Base-by-base conservation (phyloP, 2,113 vertebrate genomes). In the Hippotragus niger region DNA sequence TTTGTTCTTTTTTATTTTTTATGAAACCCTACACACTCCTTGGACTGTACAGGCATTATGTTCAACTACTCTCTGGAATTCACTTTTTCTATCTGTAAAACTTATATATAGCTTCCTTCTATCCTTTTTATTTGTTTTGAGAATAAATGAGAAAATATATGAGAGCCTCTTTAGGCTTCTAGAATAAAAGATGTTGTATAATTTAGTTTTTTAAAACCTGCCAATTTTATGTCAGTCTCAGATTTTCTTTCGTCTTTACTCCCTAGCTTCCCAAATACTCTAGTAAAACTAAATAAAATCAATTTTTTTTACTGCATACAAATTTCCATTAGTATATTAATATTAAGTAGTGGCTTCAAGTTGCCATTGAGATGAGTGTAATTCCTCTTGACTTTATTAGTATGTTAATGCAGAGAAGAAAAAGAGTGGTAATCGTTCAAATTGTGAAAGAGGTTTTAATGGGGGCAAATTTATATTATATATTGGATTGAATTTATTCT, bases 321-420 rank as follows among this genome's bases (percentile, higher is more conserved):
- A 64, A 90, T 23, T 90, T 97, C 36, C n/a, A 89, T 52, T 97
- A 74, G 53, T 81, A 74, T 96, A 91, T 96, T 96, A 94, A 96
- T 96, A 93, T 95, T 95, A 88, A 93, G 91, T 97, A 76, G 45
- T 89, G 90, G 50, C 95, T 98, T n/a, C 50, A 90, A 96, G 82
- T 97, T 87, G 64, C 50, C 80, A 94, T 80, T 93, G 57, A 97
- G 74, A 98, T 95, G 33, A 97, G 57, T 89, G 14, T 95, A 95
- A 93, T 96, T 96, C 50, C 83, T 97, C 60, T 95, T 97, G 45
- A 60, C 74, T 92, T 97, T 95, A 97, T 96, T 98, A 83, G 81
- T 90, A 96, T 94, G 55, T 96, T 96, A 97, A 88, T 95, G 19
- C 84, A 95, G 85, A 97, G 92, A 90, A 96, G 84, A 96, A 96